phyloP scores from a whole-genome alignment of 2,113 vertebrate genomes.

The Gobiocypris rarus region DNA sequence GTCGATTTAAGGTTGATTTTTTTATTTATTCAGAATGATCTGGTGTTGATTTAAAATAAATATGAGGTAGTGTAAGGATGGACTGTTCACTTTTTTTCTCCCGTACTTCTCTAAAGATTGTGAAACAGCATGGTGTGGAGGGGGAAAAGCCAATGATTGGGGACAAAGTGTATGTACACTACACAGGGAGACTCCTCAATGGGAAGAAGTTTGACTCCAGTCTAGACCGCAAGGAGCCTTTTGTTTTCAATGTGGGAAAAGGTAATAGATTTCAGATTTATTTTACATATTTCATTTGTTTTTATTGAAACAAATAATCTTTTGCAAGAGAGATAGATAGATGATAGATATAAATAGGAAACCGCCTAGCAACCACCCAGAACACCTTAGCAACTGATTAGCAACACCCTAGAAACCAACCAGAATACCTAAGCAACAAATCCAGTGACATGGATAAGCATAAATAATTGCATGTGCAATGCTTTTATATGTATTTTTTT shows the following conservation, averaged over 20 bases:
- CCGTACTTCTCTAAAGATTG: conserved; percentile 73
- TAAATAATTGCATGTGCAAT: not conserved
- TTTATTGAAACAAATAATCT: not conserved
- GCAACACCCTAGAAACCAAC: no score
- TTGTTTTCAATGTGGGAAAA: conserved; percentile 91
- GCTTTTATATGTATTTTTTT: not conserved
- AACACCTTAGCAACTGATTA: no score
- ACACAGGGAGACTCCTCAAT: conserved; percentile 88
- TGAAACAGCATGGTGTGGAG: conserved; percentile 80
- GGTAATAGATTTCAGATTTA: conserved; percentile 69
- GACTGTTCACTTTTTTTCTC: not conserved
- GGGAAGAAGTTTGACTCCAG: conserved; percentile 96
- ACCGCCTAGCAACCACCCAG: no score
- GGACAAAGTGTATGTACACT: conserved; percentile 93
- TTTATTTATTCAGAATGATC: conserved; percentile 25
- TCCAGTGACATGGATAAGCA: not conserved
- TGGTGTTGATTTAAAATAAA: not conserved
- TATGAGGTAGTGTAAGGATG: not conserved
- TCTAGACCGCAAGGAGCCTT: conserved; percentile 87
- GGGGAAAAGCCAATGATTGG: conserved; percentile 90
- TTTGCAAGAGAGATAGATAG: not conserved
- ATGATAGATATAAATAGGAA: no score
- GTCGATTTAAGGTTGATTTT: no score
- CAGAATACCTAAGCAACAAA: no score
- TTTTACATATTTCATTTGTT: not conserved